A percentile compares a stretch with the other conserved stretches of the same genome.
Evolutionary conservation across 2,113 vertebrate genomes (phyloP).

Genomic region (Alethe castanea): DNA sequence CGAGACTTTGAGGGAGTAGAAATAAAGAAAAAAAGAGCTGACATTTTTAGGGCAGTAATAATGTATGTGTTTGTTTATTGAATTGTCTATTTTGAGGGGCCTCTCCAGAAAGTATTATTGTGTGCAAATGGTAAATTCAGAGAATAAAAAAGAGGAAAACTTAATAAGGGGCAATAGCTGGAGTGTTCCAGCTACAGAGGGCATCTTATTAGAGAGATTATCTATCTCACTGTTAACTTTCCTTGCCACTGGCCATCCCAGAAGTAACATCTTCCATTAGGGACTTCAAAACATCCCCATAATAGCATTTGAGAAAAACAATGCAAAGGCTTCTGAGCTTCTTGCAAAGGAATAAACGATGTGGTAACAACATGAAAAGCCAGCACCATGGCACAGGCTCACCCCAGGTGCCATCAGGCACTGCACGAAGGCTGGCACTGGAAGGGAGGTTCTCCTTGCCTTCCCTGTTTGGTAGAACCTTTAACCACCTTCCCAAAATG

Average conservation of each 20-base stretch:
- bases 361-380: not conserved
- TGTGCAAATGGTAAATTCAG: not conserved
- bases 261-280: not conserved
- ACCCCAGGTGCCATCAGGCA: not conserved
- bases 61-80: slow-evolving; percentile 23
- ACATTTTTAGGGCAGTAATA: not conserved
- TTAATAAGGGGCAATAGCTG: not conserved
- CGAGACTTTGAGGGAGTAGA: not conserved
- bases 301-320: not conserved
- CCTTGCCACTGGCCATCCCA: slow-evolving; percentile 6
- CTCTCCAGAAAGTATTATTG: not conserved
- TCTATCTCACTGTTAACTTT: not conserved
- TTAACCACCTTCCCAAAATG: not conserved
- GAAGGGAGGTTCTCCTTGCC: not conserved
- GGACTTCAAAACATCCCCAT: not conserved
- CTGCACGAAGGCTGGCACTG: not conserved
- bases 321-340: not conserved
- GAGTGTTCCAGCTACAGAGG: not conserved
- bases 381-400: not conserved
- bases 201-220: slow-evolving; percentile 13
- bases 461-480: not conserved
- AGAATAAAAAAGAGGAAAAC: not conserved
- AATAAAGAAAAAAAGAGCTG: not conserved
- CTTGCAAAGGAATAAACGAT: not conserved
- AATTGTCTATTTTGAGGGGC: not conserved